A percentile compares a stretch with the other conserved stretches of the same genome.
Evolutionary conservation across 2,797 vertebrate genomes (phyloP).

Genomic region (Dicrostonyx torquatus): DNA sequence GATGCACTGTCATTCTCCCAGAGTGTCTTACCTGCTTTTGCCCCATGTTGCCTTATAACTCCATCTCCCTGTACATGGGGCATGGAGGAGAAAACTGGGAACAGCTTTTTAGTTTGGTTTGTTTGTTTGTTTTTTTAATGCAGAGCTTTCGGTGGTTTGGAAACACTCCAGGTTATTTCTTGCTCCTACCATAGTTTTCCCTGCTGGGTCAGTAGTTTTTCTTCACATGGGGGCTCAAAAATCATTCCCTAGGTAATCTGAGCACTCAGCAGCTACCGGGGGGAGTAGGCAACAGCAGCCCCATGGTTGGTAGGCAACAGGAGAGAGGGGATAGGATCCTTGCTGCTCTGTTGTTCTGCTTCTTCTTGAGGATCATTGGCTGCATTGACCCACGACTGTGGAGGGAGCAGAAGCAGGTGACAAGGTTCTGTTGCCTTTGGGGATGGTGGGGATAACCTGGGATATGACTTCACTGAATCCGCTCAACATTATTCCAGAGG

Average conservation of each 20-base stretch:
- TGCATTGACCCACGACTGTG: neutral
- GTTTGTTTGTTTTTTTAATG: too few relatives aligned
- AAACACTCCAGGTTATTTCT: neutral
- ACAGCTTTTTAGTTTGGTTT: neutral
- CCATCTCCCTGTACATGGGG: neutral
- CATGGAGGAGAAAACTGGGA: neutral
- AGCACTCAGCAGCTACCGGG: neutral
- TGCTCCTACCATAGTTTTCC: too few relatives aligned
- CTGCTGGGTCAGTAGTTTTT: neutral
- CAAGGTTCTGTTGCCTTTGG: neutral
- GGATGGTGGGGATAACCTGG: neutral
- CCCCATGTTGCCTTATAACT: neutral
- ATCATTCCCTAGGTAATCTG: neutral
- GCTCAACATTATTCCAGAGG: neutral
- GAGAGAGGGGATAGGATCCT: neutral
- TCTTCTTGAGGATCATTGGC: neutral
- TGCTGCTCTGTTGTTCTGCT: neutral
- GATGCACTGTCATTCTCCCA: neutral
- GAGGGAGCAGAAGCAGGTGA: neutral
- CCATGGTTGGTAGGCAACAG: rapidly evolving
- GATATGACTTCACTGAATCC: neutral
- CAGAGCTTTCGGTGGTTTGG: neutral
- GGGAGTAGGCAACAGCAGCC: too few relatives aligned
- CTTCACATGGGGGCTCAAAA: neutral
- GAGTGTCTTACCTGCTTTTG: neutral